Conservation (phyloP, 2,797 vertebrate genomes). For the Galago senegalensis region DNA sequence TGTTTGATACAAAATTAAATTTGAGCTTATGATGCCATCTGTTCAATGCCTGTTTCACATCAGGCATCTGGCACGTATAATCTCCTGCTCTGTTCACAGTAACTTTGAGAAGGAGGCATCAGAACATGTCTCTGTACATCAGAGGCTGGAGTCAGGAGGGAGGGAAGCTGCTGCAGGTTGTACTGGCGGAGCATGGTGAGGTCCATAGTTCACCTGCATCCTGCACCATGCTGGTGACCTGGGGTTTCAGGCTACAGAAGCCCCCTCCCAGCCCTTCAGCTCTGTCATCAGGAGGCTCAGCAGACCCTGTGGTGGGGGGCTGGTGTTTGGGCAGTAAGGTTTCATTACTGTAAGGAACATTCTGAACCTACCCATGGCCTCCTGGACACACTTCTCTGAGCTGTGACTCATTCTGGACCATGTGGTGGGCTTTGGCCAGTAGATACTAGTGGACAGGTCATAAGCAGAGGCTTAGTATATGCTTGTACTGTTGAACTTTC, state of each 20-base stretch:
- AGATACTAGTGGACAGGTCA: background rate
- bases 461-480: background rate
- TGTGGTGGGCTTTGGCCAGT: rapidly evolving
- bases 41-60: rapidly evolving
- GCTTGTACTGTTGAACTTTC: rapidly evolving
- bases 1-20: background rate
- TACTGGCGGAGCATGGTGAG: rapidly evolving
- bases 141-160: background rate
- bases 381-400: rapidly evolving
- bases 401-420: rapidly evolving
- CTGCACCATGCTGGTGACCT: rapidly evolving
- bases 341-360: rapidly evolving
- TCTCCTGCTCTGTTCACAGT: background rate
- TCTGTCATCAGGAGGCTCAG: rapidly evolving
- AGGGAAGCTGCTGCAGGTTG: background rate
- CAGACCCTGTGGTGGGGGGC: rapidly evolving
- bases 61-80: background rate
- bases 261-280: too few species aligned
- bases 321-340: rapidly evolving
- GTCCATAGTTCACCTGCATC: rapidly evolving
- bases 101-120: background rate
- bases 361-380: rapidly evolving
- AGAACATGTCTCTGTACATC: background rate
- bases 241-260: background rate
- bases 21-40: background rate